Conservation (phyloP, 2,113 vertebrate genomes). For the Trichechus manatus region DNA sequence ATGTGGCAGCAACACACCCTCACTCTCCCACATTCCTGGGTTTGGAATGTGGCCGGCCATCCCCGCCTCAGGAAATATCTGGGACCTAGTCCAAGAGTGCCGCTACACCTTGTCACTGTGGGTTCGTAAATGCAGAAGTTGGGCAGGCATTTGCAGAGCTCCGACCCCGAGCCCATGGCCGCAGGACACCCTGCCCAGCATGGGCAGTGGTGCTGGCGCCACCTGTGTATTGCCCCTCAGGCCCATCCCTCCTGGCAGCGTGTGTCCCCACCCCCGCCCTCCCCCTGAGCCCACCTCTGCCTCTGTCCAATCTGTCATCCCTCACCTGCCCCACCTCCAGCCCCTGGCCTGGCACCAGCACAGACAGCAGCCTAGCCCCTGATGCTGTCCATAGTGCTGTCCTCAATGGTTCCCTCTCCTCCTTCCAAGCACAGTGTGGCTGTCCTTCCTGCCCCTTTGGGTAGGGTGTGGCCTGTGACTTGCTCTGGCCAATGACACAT, state of each 20-base stretch:
- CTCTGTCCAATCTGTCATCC: not conserved
- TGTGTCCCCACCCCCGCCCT: not conserved
- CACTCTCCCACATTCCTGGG: too few relatives aligned
- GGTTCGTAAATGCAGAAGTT: rapidly evolving
- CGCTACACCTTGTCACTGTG: rapidly evolving
- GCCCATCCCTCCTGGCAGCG: not conserved
- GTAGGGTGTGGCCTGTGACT: not conserved
- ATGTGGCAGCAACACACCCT: rapidly evolving
- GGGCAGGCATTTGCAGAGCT: not conserved
- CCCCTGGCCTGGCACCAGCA: not conserved
- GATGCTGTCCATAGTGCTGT: rapidly evolving
- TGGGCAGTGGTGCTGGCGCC: not conserved
- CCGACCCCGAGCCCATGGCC: not conserved
- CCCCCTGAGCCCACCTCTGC: not conserved
- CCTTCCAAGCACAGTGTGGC: not conserved
- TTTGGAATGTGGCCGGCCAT: rapidly evolving
- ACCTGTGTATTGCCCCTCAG: rapidly evolving
- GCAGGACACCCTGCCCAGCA: not conserved
- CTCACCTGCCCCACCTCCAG: too few relatives aligned
- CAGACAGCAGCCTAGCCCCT: too few relatives aligned
- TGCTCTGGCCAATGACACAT: not conserved
- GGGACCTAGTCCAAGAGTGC: not conserved
- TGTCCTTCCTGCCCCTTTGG: not conserved
- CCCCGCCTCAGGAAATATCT: not conserved
- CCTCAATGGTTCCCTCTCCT: rapidly evolving